Evolutionary conservation across 1,140 invertebrate genomes (phyloP).

Genomic region (Leptinotarsa defecta): DNA sequence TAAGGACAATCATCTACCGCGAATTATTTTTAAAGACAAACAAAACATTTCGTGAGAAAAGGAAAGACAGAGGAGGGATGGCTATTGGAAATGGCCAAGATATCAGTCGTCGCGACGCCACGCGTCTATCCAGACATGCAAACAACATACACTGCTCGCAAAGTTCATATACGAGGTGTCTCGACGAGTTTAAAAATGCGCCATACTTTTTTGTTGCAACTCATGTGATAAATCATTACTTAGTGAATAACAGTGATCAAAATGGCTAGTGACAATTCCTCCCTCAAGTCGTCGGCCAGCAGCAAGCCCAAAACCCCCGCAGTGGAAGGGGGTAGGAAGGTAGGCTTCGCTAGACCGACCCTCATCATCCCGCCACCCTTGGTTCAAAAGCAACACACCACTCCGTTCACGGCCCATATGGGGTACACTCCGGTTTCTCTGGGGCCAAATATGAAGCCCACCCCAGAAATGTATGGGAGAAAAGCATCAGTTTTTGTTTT

Average conservation of each 20-base stretch:
- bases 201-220: background rate
- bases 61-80: slow-evolving; percentile 1
- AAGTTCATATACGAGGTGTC: background rate
- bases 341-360: slow-evolving; percentile 40
- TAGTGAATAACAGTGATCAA: background rate
- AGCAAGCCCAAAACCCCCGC: slow-evolving; percentile 23
- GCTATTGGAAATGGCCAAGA: slow-evolving; percentile 24
- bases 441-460: background rate
- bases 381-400: slow-evolving; percentile 7
- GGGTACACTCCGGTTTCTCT: slow-evolving; percentile 39
- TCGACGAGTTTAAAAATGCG: background rate
- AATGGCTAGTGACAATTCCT: slow-evolving; percentile 24
- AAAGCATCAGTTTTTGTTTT: slow-evolving; percentile 76
- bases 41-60: background rate
- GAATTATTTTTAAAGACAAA: background rate
- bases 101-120: slow-evolving; percentile 28
- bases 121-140: slow-evolving; percentile 10
- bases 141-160: slow-evolving; percentile 21
- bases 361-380: slow-evolving; percentile 43
- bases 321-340: slow-evolving; percentile 31
- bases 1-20: background rate
- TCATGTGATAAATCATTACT: no score
- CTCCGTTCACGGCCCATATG: background rate
- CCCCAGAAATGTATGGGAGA: slow-evolving; percentile 58
- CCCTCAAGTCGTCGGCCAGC: slow-evolving; percentile 10